Conservation (phyloP, 2,797 vertebrate species). For the Odontamblyopus lacepedii region DNA sequence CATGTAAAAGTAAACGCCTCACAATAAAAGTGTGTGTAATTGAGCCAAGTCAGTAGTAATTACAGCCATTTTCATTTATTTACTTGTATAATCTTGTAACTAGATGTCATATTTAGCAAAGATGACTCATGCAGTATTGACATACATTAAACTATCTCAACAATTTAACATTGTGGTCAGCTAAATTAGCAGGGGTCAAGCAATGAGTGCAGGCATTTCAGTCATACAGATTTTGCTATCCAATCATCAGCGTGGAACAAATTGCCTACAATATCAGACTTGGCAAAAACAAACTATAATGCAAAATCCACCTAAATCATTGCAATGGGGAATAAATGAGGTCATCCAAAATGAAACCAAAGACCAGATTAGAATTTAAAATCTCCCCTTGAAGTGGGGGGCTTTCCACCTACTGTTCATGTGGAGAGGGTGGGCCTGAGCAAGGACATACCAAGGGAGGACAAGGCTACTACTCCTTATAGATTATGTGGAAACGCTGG, state of each 20-base stretch:
- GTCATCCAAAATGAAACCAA: conserved; percentile 83
- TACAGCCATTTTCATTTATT: conserved; percentile 15
- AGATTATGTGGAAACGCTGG: conserved; percentile 75
- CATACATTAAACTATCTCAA: conserved; percentile 31
- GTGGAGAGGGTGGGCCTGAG: conserved; percentile 36
- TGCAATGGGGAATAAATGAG: conserved; percentile 83
- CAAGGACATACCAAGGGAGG: conserved; percentile 42
- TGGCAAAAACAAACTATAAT: conserved; percentile 82
- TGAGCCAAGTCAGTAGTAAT: conserved; percentile 14
- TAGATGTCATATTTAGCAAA: neutral
- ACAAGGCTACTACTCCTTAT: conserved; percentile 66
- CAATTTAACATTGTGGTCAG: conserved; percentile 29
- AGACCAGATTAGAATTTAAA: conserved; percentile 87
- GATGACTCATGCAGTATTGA: neutral
- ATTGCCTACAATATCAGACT: conserved; percentile 74
- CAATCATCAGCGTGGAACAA: conserved; percentile 80
- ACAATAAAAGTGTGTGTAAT: conserved; percentile 26
- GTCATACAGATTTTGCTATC: conserved; percentile 72
- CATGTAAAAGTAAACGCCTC: conserved; percentile 36
- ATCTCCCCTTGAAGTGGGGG: conserved; percentile 77
- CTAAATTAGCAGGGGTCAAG: conserved; percentile 42
- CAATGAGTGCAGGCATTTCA: conserved; percentile 65
- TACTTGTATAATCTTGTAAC: conserved; percentile 11
- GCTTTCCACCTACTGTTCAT: conserved; percentile 76
- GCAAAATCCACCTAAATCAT: conserved; percentile 83